Evolutionary conservation across 2,797 vertebrate species (phyloP).

Genomic region (Hypotaenidia philippensis): DNA sequence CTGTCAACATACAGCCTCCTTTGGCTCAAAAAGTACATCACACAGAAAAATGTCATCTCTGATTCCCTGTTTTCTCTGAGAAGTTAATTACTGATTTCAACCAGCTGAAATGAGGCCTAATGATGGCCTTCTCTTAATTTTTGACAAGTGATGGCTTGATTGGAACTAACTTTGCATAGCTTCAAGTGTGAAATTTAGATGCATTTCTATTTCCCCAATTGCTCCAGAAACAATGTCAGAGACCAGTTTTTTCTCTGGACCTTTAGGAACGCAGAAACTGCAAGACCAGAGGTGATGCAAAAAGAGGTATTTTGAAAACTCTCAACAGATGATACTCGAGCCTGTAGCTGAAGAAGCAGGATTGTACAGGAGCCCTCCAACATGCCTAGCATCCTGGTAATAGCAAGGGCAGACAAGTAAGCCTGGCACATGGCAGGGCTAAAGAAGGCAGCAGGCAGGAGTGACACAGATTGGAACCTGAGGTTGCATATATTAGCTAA

Average conservation of each 20-base stretch:
- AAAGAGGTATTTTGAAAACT: background rate
- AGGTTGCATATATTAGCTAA: background rate
- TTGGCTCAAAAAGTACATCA: conserved; percentile 55
- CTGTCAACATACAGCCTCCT: conserved; percentile 46
- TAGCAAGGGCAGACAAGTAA: background rate
- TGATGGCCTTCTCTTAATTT: conserved; percentile 65
- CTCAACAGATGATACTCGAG: background rate
- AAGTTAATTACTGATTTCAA: conserved; percentile 73
- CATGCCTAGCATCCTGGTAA: background rate
- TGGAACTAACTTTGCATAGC: conserved; percentile 44
- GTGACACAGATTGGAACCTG: background rate
- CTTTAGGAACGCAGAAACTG: background rate
- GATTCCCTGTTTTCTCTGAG: conserved; percentile 58
- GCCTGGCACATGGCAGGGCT: background rate
- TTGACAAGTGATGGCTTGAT: conserved; percentile 62
- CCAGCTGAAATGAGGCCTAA: conserved; percentile 63
- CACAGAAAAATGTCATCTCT: conserved; percentile 32
- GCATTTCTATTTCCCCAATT: conserved; percentile 6
- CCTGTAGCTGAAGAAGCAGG: background rate
- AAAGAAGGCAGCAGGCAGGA: background rate
- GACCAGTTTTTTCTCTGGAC: background rate
- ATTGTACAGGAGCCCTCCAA: background rate
- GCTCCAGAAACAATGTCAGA: conserved; percentile 19
- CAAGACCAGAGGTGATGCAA: background rate
- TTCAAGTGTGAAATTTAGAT: conserved; percentile 52